Percentiles rank a stretch among this genome's conserved stretches.
phyloP scores from a whole-genome alignment of 2,797 vertebrate genomes.

The Sebastes diaconus region DNA sequence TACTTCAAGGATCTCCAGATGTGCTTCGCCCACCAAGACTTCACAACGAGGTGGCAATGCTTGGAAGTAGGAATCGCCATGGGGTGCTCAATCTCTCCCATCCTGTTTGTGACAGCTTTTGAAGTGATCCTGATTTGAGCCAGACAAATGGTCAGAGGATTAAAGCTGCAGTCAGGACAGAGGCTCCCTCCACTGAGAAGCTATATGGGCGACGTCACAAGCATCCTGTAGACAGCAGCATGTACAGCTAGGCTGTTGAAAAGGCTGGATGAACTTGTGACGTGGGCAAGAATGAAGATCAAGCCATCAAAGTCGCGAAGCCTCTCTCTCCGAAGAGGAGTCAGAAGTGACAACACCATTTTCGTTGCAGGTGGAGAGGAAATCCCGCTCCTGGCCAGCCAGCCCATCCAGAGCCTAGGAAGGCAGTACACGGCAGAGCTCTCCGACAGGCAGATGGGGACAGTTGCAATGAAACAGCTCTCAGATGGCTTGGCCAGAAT shows the following conservation, averaged over 20 bases:
- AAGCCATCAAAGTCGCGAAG: slow-evolving; percentile 12
- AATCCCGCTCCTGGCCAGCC: background rate
- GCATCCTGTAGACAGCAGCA: background rate
- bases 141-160: background rate
- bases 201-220: slow-evolving; percentile 8
- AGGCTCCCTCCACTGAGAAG: background rate
- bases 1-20: too few relatives aligned
- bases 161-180: background rate
- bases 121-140: background rate
- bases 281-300: slow-evolving; percentile 17
- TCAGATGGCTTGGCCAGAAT: too few relatives aligned
- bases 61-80: too few relatives aligned
- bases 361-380: background rate
- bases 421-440: slow-evolving; percentile 17
- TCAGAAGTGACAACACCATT: background rate
- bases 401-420: background rate
- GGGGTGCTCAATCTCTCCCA: background rate
- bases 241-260: background rate
- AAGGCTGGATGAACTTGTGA: slow-evolving; percentile 1
- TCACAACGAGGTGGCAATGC: too few relatives aligned
- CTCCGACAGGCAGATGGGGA: background rate
- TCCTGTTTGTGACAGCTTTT: too few relatives aligned
- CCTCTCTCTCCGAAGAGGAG: slow-evolving; percentile 11
- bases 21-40: too few relatives aligned
- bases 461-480: background rate